Percentiles rank a stretch among this genome's conserved stretches.
Conservation (phyloP, 2,797 vertebrate species). For the Prunella strophiata region DNA sequence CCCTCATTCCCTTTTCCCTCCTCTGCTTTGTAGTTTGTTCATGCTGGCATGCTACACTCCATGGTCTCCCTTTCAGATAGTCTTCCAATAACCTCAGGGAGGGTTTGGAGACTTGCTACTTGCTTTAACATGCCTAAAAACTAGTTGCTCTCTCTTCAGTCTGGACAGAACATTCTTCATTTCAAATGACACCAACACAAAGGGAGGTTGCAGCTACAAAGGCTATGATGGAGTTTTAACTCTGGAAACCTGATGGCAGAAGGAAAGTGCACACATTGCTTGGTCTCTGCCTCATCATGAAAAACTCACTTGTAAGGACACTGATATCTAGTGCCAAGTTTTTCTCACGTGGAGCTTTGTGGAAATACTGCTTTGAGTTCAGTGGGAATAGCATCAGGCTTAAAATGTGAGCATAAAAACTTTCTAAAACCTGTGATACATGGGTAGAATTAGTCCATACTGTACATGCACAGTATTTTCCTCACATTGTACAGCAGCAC, state of each 20-base stretch:
- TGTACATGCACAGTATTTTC: neutral
- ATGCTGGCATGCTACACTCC: neutral
- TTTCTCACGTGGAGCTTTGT: neutral
- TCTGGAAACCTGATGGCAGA: neutral
- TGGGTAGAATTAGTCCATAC: neutral
- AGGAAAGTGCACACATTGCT: neutral
- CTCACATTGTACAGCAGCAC: neutral
- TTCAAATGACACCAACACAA: neutral
- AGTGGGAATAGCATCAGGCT: neutral
- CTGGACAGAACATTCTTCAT: neutral
- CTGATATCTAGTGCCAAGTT: neutral
- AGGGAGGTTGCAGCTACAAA: neutral
- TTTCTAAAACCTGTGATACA: neutral
- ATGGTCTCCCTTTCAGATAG: neutral
- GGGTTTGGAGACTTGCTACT: neutral
- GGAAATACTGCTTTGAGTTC: neutral
- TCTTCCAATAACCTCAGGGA: neutral
- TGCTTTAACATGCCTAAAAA: neutral
- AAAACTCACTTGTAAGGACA: neutral
- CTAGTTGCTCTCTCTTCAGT: neutral
- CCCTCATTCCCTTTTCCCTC: neutral
- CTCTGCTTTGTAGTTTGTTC: neutral
- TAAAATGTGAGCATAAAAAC: neutral
- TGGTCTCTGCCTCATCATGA: neutral
- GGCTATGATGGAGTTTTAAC: neutral